phyloP scores from a whole-genome alignment of 2,888 invertebrate species.

The Himalopsyche japonica region DNA sequence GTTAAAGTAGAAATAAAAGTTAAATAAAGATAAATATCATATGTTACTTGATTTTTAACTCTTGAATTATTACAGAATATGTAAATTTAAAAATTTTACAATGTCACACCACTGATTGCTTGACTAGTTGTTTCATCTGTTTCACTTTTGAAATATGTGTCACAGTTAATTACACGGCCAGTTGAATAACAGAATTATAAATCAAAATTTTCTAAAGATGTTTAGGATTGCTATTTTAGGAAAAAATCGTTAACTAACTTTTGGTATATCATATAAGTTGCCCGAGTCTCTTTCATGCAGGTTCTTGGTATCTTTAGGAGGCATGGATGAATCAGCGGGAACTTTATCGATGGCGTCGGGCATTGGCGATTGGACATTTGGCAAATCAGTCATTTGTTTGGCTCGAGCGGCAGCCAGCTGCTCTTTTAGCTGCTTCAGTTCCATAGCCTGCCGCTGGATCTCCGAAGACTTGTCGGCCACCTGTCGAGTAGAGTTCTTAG shows the following conservation, averaged over 20 bases:
- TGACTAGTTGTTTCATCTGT: too few relatives aligned
- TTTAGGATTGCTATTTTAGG: background rate
- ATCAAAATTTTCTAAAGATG: too few relatives aligned
- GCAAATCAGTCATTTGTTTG: background rate
- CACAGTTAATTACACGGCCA: too few relatives aligned
- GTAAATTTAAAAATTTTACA: too few relatives aligned
- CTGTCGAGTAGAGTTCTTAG: background rate
- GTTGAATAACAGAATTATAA: too few relatives aligned
- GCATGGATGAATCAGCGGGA: background rate
- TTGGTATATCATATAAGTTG: conserved; percentile 19
- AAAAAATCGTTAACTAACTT: conserved; percentile 1
- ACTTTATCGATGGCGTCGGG: background rate
- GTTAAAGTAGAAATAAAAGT: too few relatives aligned
- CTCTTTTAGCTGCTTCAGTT: conserved; percentile 27
- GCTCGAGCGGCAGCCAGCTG: conserved; percentile 19
- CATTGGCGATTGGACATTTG: background rate
- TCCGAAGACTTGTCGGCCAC: conserved; percentile 36
- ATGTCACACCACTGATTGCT: too few relatives aligned
- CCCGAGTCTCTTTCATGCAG: conserved; percentile 19
- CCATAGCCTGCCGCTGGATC: conserved; percentile 25
- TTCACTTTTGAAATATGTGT: too few relatives aligned
- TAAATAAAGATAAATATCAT: too few relatives aligned
- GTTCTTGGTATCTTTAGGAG: conserved; percentile 2
- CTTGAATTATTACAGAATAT: too few relatives aligned
- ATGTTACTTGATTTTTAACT: too few relatives aligned